These are phyloP conservation scores for Perca flavescens DNA, from an alignment of 2,113 vertebrate genomes.

Conservation along the genomic window DNA sequence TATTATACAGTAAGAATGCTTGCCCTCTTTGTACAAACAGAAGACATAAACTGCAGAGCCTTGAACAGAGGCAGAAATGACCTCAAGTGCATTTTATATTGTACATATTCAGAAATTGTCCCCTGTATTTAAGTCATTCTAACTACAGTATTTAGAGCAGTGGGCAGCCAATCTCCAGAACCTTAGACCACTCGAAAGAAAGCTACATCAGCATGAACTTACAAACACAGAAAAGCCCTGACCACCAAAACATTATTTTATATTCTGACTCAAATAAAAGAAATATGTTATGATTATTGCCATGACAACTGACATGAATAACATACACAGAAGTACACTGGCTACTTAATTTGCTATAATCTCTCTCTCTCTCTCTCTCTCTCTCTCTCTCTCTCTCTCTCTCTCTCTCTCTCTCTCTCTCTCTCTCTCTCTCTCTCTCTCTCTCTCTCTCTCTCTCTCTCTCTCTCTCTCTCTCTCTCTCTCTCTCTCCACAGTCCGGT, in stretches of 20 bases:
- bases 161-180: background rate
- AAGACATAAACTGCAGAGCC: background rate
- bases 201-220: background rate
- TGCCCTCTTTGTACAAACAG: background rate
- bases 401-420: too few species aligned
- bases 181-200: background rate
- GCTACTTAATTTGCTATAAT: background rate
- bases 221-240: background rate
- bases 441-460: too few species aligned
- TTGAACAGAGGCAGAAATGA: background rate
- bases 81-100: background rate
- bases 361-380: too few species aligned
- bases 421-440: too few species aligned
- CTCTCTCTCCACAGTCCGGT: too few species aligned
- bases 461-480: too few species aligned
- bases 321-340: background rate
- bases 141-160: background rate
- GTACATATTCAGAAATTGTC: background rate
- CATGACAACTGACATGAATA: slow-evolving; percentile 1
- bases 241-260: background rate
- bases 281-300: background rate
- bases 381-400: too few species aligned
- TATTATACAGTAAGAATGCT: slow-evolving; percentile 9
- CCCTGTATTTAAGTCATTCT: background rate
- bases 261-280: slow-evolving; percentile 1